Evolutionary conservation across 1,140 invertebrate genomes (phyloP), one percentile per base, ranked within the genome.

Genomic region (Bombus fervidus): DNA sequence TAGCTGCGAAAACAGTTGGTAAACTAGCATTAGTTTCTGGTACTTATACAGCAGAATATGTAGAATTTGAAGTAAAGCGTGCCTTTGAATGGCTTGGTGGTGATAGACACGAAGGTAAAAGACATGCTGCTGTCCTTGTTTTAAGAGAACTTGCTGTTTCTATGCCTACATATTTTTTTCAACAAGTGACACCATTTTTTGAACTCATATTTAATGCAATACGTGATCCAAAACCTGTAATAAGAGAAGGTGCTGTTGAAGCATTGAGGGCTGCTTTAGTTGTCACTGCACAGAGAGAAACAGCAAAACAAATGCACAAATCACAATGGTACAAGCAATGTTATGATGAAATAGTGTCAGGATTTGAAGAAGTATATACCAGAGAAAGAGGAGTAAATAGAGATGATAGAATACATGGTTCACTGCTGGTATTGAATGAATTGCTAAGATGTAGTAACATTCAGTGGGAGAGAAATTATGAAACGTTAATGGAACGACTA

Each of bases 151-250:
- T 99, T 28, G 99, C 99, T 22, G 97, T 98, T 31, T 98, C 98
- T 25, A 98, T 99, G 95, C 99, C 99, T 5, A 99, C 99, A 28
- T 99, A 99, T 94, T 99, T 99, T 94, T 99, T 99, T 93, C 99
- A 99, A 95, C 98, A 99, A 96, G 98, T 99, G 0, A 98, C 98
- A 31, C 97, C 97, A 73, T 99, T 99, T 94, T 99, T 99, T 94
- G 99, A 99, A 85, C 96, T 98, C 62, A 99, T 99, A 84, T 99
- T 99, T 90, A 97, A 97, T 91, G 98, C 98, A 5, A 97, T 99
- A 53, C 96, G 98, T 83, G 99, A 99, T 95, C 97, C 98, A 0
- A 99, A 99, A 95, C 97, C 98, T n/a, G 96, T 97, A 28, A 98
- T 99, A 84, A 96, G 99, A 75, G 98, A 99, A 94, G 97, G 97